Evolutionary conservation across 2,113 vertebrate species (phyloP), one percentile per base, ranked within the genome.

Genomic region (Epinephelus lanceolatus): DNA sequence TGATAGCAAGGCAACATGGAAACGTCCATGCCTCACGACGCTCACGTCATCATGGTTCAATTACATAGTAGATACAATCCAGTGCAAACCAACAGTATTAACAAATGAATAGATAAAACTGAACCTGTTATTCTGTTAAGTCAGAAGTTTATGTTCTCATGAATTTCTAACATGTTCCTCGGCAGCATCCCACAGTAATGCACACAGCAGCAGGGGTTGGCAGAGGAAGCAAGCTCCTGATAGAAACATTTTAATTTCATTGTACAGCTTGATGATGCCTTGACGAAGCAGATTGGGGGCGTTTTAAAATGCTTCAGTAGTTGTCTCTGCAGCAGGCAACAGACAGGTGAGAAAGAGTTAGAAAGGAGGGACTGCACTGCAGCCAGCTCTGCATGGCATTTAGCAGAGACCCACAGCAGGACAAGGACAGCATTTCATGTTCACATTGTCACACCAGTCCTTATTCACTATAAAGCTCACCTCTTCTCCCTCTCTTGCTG

Each of bases 171-270:
- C 63, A 55, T 53, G 45, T 74, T 79, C 27, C 49, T 74, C 21
- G 0, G 47, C 74, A 66, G 66, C 25, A 69, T 68, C 53, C 37
- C 10, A 30, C 63, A 65, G n/a, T 37, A 27, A 72, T 19, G 6
- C 45, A 25, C 49, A 52, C 30, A 76, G 67, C 37, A 52, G 52
- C 74, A 63, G 78, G 33, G 11, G 33, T 52, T 9, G 27, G 51
- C 65, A 59, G 42, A 45, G 57, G 33, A 33, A 67, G 51, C 23
- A n/a, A 51, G 5, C 47, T 27, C 68, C 75, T 63, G 19, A 60
- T 59, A 81, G 62, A 68, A 49, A 87, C 81, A 84, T 84, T 71
- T 37, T n/a, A 82, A 86, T 82, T 45, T 19, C 11, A 25, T 8
- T 42, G 40, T n/a, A 1, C 23, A 52, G 33, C 70, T 47, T 63